Conservation (phyloP, 2,888 invertebrate species). For the Cosmorhoe ocellata region DNA sequence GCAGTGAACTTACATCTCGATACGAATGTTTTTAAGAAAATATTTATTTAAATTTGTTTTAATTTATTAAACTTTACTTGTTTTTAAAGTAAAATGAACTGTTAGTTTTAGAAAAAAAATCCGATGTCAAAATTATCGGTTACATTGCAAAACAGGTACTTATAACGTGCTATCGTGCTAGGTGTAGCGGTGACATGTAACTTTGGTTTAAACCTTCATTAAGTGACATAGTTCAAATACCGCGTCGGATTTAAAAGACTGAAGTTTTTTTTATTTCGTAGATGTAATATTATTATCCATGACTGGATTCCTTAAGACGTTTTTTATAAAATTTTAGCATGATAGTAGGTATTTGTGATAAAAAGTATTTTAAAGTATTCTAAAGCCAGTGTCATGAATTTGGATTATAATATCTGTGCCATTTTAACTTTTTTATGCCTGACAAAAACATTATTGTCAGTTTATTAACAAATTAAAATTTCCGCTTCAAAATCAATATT, state of each 20-base stretch:
- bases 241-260: slow-evolving; percentile 75
- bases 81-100: slow-evolving; percentile 56
- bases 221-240: slow-evolving; percentile 40
- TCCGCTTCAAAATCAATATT: slow-evolving; percentile 47
- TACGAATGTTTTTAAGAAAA: slow-evolving; percentile 53
- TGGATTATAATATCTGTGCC: slow-evolving; percentile 61
- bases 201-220: slow-evolving; percentile 22
- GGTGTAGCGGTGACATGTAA: slow-evolving; percentile 33
- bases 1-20: slow-evolving; percentile 52
- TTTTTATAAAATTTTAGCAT: slow-evolving; percentile 60
- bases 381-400: slow-evolving; percentile 55
- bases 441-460: slow-evolving; percentile 50
- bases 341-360: slow-evolving; percentile 73
- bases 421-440: slow-evolving; percentile 64
- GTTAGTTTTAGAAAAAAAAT: slow-evolving; percentile 56
- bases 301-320: slow-evolving; percentile 63
- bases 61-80: slow-evolving; percentile 59
- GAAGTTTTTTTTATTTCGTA: slow-evolving; percentile 67
- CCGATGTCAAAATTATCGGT: slow-evolving; percentile 62
- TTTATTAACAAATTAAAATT: slow-evolving; percentile 48
- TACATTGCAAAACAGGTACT: slow-evolving; percentile 32
- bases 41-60: slow-evolving; percentile 66
- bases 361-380: slow-evolving; percentile 70
- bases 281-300: slow-evolving; percentile 52
- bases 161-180: no score